phyloP scores from a whole-genome alignment of 1,140 invertebrate species.

The Penaeus chinensis region DNA sequence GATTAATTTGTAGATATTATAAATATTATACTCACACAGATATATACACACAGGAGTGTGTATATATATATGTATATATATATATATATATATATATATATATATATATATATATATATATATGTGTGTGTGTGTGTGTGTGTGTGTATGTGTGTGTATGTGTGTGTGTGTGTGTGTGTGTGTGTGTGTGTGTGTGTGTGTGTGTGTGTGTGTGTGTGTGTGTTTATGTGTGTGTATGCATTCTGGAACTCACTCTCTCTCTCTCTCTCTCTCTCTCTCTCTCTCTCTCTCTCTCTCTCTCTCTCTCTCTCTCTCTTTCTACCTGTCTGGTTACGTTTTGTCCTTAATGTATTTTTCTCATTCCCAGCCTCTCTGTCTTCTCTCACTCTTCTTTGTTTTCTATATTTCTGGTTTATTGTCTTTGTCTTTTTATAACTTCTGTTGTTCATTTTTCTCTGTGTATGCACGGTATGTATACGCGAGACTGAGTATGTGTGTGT shows the following conservation, averaged over 20 bases:
- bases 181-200: not conserved
- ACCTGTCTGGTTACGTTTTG: not conserved
- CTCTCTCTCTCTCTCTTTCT: not conserved
- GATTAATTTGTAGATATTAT: no score
- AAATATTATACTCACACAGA: not conserved
- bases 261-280: not conserved
- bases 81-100: slow-evolving; percentile 19
- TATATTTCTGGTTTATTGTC: no score
- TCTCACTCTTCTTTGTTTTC: not conserved
- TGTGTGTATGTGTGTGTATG: not conserved
- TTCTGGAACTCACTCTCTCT: slow-evolving; percentile 12
- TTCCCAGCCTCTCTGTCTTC: not conserved
- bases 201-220: not conserved
- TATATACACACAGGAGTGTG: not conserved
- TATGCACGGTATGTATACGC: not conserved
- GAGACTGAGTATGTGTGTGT: not conserved
- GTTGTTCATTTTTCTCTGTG: not conserved
- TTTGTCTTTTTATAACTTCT: no score
- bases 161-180: not conserved
- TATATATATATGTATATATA: slow-evolving; percentile 15
- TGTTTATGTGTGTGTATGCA: not conserved
- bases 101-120: not conserved
- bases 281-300: slow-evolving; percentile 11
- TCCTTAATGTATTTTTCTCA: not conserved
- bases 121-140: not conserved